Evolutionary conservation across 2,888 invertebrate genomes (phyloP).

Genomic region (Drosophila mayaguana): DNA sequence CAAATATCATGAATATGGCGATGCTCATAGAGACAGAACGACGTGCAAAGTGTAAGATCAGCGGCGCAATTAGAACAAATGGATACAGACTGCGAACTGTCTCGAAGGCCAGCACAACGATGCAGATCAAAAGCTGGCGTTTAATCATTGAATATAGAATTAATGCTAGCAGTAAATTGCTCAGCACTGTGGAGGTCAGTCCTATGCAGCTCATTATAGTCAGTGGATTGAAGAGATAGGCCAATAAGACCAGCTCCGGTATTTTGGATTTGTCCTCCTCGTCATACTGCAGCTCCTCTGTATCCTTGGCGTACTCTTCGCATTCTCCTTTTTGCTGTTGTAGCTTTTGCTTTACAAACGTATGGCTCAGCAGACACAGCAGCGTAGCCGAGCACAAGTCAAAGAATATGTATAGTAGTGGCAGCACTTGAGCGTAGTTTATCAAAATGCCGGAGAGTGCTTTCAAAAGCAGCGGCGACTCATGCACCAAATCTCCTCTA

Average conservation of each 20-base stretch:
- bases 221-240: conserved; percentile 96
- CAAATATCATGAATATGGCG: conserved; percentile 60
- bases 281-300: conserved; percentile 86
- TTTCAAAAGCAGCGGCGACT: conserved; percentile 92
- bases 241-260: conserved; percentile 90
- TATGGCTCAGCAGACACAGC: conserved; percentile 89
- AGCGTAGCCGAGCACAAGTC: conserved; percentile 92
- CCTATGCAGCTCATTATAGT: conserved; percentile 94
- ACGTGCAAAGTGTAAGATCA: conserved; percentile 86
- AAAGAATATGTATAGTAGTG: conserved; percentile 89
- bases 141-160: conserved; percentile 90
- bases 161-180: conserved; percentile 92
- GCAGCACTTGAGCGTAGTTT: conserved; percentile 83
- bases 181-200: conserved; percentile 95
- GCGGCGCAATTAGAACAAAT: conserved; percentile 92
- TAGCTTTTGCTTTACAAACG: conserved; percentile 87
- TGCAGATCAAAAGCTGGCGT: conserved; percentile 88
- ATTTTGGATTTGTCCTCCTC: conserved; percentile 82
- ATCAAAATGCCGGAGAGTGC: conserved; percentile 84
- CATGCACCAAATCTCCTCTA: conserved; percentile 95
- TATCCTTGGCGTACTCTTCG: conserved; percentile 87
- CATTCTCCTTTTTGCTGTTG: conserved; percentile 86
- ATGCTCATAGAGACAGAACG: conserved; percentile 38
- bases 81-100: conserved; percentile 94
- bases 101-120: conserved; percentile 90